Base-by-base conservation (phyloP, 2,113 vertebrate species). In the Hippopotamus amphibius region DNA sequence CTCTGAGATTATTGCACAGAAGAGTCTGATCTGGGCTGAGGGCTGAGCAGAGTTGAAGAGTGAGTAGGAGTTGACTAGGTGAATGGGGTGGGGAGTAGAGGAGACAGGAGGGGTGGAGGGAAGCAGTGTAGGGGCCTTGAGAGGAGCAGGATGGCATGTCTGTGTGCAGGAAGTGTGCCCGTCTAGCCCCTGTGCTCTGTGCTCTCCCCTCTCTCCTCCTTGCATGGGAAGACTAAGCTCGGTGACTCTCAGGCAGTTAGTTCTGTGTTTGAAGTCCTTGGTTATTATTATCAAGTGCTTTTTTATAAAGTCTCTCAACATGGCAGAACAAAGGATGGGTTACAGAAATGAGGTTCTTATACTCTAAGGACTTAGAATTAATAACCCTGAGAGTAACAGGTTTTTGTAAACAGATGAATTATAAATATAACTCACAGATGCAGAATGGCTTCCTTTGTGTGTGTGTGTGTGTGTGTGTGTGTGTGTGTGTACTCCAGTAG, bases 391-490 rank as follows among this genome's bases (percentile, higher is more conserved):
- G 53, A 88, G 37, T 81, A 59, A 81, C n/a, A 41, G 68, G 41
- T 33, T 3, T 84, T 91, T 88, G n/a, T 88, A 33, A 94, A 79
- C 46, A 65, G 55, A 30, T 83, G 55, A 83, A 71, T 85, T 84
- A 69, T 48, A 53, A 76, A 61, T 63, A 26, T 87, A 84, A 53
- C 33, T 53, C 24, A 21, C 33, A 30, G 15, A 7, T 21, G 30
- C 72, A 59, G 59, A 68, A 50, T 2, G 9, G n/a, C 41, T 21
- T 95, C 43, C 48, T 71, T 63, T 26, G 71, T 53, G 43, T 74
- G 46, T 77, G 74, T 77, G 55, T 57, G 50, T 80, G 50, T 79
- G 46, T 30, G 76, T 21, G 11, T 26, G 24, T 17, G 21, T 19
- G 41, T 10, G 48, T 9, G 24, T 21, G 24, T 74, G 7, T 28